A percentile compares a stretch with the other conserved stretches of the same genome.
Evolutionary conservation across 2,113 vertebrate species (phyloP).

Genomic region (Donacobius atricapilla): DNA sequence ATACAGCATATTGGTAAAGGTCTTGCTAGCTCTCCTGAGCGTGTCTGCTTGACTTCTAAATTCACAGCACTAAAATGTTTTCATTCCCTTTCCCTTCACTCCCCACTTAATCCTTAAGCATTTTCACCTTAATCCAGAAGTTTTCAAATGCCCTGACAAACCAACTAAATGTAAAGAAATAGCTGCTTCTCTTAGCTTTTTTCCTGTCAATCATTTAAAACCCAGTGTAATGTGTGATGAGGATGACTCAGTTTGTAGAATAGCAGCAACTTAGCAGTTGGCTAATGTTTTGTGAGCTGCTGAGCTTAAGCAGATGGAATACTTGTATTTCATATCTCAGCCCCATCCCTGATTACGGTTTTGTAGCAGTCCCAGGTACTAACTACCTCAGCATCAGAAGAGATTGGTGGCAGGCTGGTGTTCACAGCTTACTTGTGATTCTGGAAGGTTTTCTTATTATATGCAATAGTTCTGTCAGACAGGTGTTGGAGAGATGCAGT

Average conservation of each 20-base stretch:
- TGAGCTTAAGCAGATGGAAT: conserved; percentile 30
- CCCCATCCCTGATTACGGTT: not conserved
- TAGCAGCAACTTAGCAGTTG: conserved; percentile 55
- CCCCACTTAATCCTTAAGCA: conserved; percentile 62
- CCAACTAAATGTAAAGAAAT: conserved; percentile 57
- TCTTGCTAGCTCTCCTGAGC: conserved; percentile 38
- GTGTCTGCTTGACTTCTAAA: conserved; percentile 52
- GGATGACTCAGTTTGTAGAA: conserved; percentile 57
- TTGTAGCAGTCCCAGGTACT: conserved; percentile 43
- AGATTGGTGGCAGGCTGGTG: conserved; percentile 47
- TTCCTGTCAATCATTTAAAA: conserved; percentile 59
- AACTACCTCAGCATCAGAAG: not conserved
- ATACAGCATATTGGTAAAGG: conserved; percentile 37
- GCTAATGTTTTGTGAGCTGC: conserved; percentile 55
- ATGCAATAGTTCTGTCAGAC: conserved; percentile 49
- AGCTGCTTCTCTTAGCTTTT: conserved; percentile 60
- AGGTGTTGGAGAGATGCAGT: conserved; percentile 56
- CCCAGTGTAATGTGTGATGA: conserved; percentile 41
- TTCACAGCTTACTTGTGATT: conserved; percentile 57
- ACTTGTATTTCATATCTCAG: conserved; percentile 33
- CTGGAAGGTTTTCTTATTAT: conserved; percentile 53
- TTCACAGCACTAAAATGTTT: conserved; percentile 50
- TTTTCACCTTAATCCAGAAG: conserved; percentile 68
- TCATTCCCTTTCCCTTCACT: conserved; percentile 50
- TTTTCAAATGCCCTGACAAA: conserved; percentile 68